Conservation (phyloP, 2,113 vertebrate species). For the Chlorocebus sabaeus region DNA sequence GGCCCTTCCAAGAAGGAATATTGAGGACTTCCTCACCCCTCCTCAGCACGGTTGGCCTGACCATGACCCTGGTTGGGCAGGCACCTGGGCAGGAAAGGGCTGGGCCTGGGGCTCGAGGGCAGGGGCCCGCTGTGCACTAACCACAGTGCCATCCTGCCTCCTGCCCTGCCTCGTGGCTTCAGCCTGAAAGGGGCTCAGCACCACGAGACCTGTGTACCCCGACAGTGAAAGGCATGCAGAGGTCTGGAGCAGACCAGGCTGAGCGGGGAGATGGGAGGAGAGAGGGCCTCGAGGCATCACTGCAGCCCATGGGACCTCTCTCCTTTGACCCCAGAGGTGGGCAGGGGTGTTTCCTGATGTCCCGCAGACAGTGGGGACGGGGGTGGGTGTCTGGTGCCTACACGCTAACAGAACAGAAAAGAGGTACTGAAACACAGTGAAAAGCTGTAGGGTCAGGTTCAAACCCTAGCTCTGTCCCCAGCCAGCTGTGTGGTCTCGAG, state of each 20-base stretch:
- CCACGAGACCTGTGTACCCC: background rate
- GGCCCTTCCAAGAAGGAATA: background rate
- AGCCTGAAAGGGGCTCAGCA: background rate
- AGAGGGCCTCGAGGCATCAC: background rate
- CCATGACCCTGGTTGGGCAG: too few species aligned
- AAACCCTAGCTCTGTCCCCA: background rate
- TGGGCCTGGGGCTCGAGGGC: background rate
- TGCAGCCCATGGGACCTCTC: background rate
- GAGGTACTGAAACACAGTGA: background rate
- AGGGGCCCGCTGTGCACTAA: accelerated
- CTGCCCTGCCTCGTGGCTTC: background rate
- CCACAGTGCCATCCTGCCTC: background rate
- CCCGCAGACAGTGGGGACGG: background rate
- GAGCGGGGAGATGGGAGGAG: too few species aligned
- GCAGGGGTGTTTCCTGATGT: background rate
- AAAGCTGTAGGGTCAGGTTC: background rate
- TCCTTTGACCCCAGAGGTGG: background rate
- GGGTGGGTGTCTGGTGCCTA: background rate
- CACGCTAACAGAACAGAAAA: background rate
- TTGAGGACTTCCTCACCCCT: background rate
- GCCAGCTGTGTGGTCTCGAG: background rate
- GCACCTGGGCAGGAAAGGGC: background rate
- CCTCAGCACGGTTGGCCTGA: background rate
- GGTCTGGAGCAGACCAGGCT: background rate
- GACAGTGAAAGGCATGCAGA: background rate